Percentiles rank a stretch among this genome's conserved stretches.
Evolutionary conservation across 2,113 vertebrate genomes (phyloP).

Genomic region (Numenius arquata): DNA sequence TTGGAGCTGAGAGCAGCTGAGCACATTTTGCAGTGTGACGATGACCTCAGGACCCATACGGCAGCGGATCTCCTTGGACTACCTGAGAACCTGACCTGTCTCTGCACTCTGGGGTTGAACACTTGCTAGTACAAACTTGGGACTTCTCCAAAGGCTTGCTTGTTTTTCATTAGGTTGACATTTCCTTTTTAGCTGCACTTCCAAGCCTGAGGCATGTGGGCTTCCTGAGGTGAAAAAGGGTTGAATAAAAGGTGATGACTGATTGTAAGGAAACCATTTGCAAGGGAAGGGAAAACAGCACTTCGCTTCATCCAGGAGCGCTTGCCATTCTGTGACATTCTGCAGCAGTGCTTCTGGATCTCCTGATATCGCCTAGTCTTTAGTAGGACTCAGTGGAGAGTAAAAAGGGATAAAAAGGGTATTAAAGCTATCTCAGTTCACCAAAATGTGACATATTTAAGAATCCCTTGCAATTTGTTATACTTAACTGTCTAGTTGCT

Average conservation of each 20-base stretch:
- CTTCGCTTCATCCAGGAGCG: background rate
- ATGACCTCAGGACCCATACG: rapidly evolving
- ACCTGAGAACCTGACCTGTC: background rate
- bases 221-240: background rate
- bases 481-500: background rate
- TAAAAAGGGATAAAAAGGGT: background rate
- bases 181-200: background rate
- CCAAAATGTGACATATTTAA: background rate
- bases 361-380: background rate
- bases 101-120: background rate
- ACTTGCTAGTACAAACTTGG: background rate
- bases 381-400: background rate
- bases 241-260: background rate
- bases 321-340: background rate
- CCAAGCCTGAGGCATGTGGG: background rate
- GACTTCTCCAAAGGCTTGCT: background rate
- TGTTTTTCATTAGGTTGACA: background rate
- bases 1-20: background rate
- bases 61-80: background rate
- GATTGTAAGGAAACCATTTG: background rate
- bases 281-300: background rate
- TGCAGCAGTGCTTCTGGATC: background rate
- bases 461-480: background rate
- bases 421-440: background rate
- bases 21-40: background rate